Percentiles rank a stretch among this genome's conserved stretches.
Evolutionary conservation across 2,888 invertebrate genomes (phyloP).

Genomic region (Platynereis dumerilii): DNA sequence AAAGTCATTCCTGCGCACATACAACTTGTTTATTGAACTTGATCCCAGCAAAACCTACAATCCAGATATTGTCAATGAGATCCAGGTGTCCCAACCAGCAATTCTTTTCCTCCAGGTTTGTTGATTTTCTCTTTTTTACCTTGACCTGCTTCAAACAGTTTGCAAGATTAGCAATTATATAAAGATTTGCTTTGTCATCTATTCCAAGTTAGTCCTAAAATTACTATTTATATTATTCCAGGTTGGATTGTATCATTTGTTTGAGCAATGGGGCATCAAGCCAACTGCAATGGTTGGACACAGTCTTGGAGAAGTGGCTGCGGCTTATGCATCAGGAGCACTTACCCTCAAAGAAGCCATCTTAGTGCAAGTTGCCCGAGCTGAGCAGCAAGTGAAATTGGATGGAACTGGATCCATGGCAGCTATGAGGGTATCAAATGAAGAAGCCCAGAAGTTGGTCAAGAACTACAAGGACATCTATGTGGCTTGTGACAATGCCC

Average conservation of each 20-base stretch:
- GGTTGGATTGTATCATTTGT: constrained; percentile 12
- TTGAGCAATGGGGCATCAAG: constrained; percentile 23
- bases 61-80: constrained; percentile 11
- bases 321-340: constrained; percentile 24
- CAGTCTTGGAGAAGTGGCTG: constrained; percentile 29
- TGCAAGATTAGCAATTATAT: no score
- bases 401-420: constrained; percentile 35
- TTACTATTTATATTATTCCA: not conserved
- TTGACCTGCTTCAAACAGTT: no score
- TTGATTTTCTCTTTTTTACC: no score
- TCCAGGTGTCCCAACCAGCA: constrained; percentile 19
- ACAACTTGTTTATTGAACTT: constrained; percentile 12
- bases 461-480: constrained; percentile 21
- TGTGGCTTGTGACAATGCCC: constrained; percentile 32
- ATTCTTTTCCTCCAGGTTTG: constrained; percentile 18
- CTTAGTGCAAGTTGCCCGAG: constrained; percentile 15
- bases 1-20: constrained; percentile 23
- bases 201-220: no score
- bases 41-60: constrained; percentile 1
- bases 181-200: no score
- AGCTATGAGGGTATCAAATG: constrained; percentile 22
- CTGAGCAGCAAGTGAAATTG: constrained; percentile 20
- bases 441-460: constrained; percentile 21
- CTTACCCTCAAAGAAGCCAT: constrained; percentile 27
- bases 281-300: constrained; percentile 25